Conservation (phyloP, 2,797 vertebrate species). For the Gambusia yucatana region DNA sequence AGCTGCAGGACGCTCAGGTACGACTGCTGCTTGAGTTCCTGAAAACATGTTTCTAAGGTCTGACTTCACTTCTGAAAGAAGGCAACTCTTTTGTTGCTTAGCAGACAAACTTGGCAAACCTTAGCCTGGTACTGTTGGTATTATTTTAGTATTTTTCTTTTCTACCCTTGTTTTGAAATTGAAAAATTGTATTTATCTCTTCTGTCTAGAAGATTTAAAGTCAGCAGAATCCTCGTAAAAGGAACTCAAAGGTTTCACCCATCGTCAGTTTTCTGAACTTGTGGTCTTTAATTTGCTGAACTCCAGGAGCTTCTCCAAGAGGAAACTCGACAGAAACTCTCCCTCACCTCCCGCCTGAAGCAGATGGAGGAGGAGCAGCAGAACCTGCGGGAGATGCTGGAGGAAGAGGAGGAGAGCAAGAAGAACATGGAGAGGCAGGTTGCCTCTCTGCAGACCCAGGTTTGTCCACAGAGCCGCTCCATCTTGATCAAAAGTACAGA, state of each 20-base stretch:
- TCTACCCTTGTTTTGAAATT: background rate
- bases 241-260: background rate
- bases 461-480: constrained; percentile 49
- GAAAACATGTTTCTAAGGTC: background rate
- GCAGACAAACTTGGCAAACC: too few relatives aligned
- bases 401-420: constrained; percentile 94
- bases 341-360: constrained; percentile 88
- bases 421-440: constrained; percentile 91
- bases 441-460: constrained; percentile 88
- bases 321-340: constrained; percentile 93
- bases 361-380: constrained; percentile 93
- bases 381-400: constrained; percentile 88
- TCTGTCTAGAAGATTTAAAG: background rate
- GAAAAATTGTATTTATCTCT: too few relatives aligned
- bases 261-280: background rate
- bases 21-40: background rate
- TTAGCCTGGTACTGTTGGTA: too few relatives aligned
- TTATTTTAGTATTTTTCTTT: background rate
- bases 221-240: background rate
- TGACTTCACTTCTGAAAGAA: background rate
- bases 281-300: background rate
- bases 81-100: too few relatives aligned
- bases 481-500: background rate
- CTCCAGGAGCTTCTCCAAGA: constrained; percentile 91
- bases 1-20: constrained; percentile 94